Evolutionary conservation across 2,797 vertebrate species (phyloP).

Genomic region (Prunella strophiata): DNA sequence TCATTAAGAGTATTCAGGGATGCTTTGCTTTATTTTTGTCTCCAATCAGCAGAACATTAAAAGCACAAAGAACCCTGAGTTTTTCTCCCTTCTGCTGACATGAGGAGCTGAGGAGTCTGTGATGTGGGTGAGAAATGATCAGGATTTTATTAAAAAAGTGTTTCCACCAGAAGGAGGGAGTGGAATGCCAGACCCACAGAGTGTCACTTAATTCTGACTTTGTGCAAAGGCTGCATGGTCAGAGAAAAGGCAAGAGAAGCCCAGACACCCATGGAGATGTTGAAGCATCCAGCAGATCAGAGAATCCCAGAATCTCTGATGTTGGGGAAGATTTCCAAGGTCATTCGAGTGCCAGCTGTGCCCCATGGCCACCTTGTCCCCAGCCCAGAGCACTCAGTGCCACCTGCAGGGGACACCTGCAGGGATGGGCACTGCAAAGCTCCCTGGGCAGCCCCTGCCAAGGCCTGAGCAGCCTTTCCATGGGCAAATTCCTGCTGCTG

Average conservation of each 20-base stretch:
- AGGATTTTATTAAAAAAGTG: not conserved
- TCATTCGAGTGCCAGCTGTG: fast-evolving
- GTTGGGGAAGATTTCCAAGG: not conserved
- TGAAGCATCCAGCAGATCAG: not conserved
- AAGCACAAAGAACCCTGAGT: not conserved
- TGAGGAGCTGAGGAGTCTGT: fast-evolving
- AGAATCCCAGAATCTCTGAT: not conserved
- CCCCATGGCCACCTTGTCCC: too few species aligned
- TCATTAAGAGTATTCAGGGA: not conserved
- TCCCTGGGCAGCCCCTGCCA: too few species aligned
- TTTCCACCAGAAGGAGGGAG: not conserved
- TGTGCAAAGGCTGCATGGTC: fast-evolving
- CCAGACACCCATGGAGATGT: not conserved
- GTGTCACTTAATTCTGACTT: not conserved
- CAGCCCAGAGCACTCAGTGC: too few species aligned
- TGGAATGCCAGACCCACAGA: not conserved
- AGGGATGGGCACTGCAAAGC: too few species aligned
- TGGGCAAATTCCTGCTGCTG: too few species aligned
- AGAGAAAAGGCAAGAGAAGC: not conserved
- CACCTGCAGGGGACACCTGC: too few species aligned
- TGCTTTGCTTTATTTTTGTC: not conserved
- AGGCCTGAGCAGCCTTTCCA: too few species aligned
- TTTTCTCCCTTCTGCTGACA: not conserved
- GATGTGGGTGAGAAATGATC: not conserved
- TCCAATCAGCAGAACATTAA: slow-evolving; percentile 11